Base-by-base conservation (phyloP, 2,797 vertebrate genomes). In the Garrulus glandarius region DNA sequence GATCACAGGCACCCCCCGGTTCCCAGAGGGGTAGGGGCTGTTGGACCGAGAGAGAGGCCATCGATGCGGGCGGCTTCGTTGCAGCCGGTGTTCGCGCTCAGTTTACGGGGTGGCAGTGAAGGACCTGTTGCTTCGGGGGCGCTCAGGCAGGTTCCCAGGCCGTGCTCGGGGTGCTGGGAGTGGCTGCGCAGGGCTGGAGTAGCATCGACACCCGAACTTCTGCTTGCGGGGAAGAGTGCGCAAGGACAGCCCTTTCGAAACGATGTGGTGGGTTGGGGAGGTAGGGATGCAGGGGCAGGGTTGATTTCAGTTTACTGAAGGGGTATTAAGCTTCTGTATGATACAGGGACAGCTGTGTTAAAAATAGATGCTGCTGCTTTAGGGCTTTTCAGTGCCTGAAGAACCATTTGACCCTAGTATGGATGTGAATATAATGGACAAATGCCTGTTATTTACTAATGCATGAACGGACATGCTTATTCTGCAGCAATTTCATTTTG, bases 151-250 rank as follows among this genome's bases (percentile, higher is more conserved):
- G 70, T 26, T 55, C n/a, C 49, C 2, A 9, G 43, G 36, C 75
- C 15, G 2, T 5, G 29, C 30, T 20, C 23, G 10, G 49, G 21
- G 4, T 4, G 50, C 36, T 9, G 67, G 8, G 1, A 10, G 37
- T 13, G 21, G 47, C 21, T 21, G 24, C 2, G 12, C 43, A 1
- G 30, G 52, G 84, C 63, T 6, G 41, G 10, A 5, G 32, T 2
- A 12, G 47, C 49, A 11, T 27, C 11, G 1, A 2, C n/a, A 6
- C 27, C 24, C 1, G 21, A 5, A 44, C 65, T 57, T 27, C 14
- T 24, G 50, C 47, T 4, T 6, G 20, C 11, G 72, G 2, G 12
- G 4, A 10, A 8, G 9, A 6, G 50, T 3, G 4, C 0, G 0
- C 29, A 3, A 22, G 41, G 27, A 9, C 30, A 12, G 36, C 14